Evolutionary conservation across 1,140 invertebrate species (phyloP).

Genomic region (Elysia chlorotica): DNA sequence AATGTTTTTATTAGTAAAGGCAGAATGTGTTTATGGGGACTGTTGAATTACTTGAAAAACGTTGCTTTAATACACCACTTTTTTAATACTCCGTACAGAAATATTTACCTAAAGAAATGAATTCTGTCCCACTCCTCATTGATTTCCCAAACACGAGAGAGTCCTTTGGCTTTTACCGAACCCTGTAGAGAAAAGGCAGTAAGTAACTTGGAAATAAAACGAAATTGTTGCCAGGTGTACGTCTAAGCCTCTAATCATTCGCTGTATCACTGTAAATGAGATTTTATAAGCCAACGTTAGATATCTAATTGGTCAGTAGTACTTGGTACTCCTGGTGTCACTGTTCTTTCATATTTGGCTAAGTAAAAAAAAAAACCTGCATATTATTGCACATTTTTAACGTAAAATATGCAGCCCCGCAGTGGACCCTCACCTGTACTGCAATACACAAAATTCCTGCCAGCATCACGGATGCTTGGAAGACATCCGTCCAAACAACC

Average conservation of each 20-base stretch:
- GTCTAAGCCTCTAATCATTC: no score
- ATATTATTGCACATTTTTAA: no score
- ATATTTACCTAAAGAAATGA: not conserved
- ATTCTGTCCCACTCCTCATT: not conserved
- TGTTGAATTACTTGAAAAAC: no score
- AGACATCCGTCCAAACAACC: constrained; percentile 25
- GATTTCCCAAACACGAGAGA: not conserved
- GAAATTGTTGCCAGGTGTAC: no score
- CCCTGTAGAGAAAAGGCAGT: constrained; percentile 5
- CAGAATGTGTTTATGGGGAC: no score
- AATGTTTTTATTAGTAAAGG: no score
- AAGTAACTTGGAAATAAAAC: no score
- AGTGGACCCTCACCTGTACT: constrained; percentile 24
- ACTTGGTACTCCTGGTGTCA: not conserved
- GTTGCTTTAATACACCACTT: no score
- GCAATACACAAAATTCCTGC: constrained; percentile 30
- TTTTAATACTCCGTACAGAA: not conserved
- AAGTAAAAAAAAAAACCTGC: not conserved
- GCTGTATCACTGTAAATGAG: no score
- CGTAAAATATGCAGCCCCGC: no score
- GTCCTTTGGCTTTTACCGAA: not conserved
- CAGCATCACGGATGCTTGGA: constrained; percentile 25
- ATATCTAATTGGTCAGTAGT: not conserved
- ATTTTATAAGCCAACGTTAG: not conserved
- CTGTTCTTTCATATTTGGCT: not conserved